Evolutionary conservation across 37 sponge, comb jelly and placozoan species (phyloP).

Genomic region (Aphrocallistes beatrix): DNA sequence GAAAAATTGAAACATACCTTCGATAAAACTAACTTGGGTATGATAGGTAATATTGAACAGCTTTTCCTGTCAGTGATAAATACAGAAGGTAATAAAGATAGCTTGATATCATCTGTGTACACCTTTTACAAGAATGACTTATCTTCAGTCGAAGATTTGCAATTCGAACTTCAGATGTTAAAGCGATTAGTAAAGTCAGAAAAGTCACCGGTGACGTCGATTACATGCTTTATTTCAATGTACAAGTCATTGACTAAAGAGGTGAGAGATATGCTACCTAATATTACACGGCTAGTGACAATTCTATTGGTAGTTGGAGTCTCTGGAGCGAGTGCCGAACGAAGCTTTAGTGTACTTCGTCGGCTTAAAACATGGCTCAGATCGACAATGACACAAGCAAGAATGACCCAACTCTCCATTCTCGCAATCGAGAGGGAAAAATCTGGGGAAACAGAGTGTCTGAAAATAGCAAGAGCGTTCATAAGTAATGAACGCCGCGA

Average conservation of each 20-base stretch:
- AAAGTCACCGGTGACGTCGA: not conserved
- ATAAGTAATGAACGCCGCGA: not conserved
- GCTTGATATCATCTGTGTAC: not conserved
- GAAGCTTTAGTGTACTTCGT: constrained; percentile 10
- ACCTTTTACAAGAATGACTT: constrained; percentile 8
- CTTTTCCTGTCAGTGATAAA: not conserved
- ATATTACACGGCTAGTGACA: not conserved
- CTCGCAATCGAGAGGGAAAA: not conserved
- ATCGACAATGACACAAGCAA: not conserved
- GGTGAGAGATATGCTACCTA: constrained; percentile 3
- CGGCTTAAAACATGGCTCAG: not conserved
- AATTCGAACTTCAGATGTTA: not conserved
- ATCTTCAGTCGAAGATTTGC: constrained; percentile 11
- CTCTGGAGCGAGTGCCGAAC: not conserved
- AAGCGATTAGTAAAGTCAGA: not conserved
- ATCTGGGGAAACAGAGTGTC: not conserved
- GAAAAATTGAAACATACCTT: constrained; percentile 17
- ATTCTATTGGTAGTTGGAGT: constrained; percentile 8
- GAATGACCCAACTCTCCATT: not conserved
- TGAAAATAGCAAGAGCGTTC: constrained; percentile 12
- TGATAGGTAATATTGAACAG: not conserved
- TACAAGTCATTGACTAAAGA: constrained; percentile 5
- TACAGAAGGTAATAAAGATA: not conserved
- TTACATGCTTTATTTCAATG: not conserved
- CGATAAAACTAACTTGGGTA: not conserved